Base-by-base conservation (phyloP, 2,888 invertebrate genomes). In the Barypeithes pellucidus region DNA sequence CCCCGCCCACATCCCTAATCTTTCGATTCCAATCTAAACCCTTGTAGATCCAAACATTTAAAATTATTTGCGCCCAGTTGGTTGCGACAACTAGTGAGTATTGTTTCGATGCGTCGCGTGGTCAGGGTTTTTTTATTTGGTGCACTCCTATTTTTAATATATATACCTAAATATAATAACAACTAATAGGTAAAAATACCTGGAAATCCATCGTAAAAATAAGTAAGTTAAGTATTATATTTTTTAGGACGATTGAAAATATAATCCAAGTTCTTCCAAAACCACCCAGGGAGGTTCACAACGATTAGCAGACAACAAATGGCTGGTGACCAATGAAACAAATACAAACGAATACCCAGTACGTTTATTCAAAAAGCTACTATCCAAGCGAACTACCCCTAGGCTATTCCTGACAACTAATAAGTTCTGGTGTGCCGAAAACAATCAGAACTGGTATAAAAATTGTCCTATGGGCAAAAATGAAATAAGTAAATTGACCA, bases 381-480 rank as follows among this genome's bases (percentile, higher is more conserved):
- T 24, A 24, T 11, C 39, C 12, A 39, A 39, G 39, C 5, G 39
- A 5, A 33, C 33, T 39, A 11, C 11, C 39, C 39, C 39, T 11
- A 9, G 39, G 39, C 12, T 39, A 11, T 39, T 39, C 39, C 5
- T 39, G 5, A 1, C 5, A 14, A n/a, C 1, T 41, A 41, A 39
- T 39, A 39, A 39, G 36, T 39, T 39, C 14, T 41, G 41, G 41
- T 14, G n/a, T 41, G 14, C 41, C 41, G 14, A 14, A n/a, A 41
- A 41, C 14, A 41, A 41, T 14, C 41, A 41, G 41, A 41, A 41
- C 41, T 60, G 60, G 36, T 36, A 41, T 43, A 60, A 60, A n/a
- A 60, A 60, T 43, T 5, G 16, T 16, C 16, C 60, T 7, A 43
- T 39, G 2, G 36, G 39, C n/a, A 60, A 33, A 36, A 60, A 60